Percentiles rank a stretch among this genome's conserved stretches.
Conservation (phyloP, 2,113 vertebrate genomes). For the Saccopteryx bilineata region DNA sequence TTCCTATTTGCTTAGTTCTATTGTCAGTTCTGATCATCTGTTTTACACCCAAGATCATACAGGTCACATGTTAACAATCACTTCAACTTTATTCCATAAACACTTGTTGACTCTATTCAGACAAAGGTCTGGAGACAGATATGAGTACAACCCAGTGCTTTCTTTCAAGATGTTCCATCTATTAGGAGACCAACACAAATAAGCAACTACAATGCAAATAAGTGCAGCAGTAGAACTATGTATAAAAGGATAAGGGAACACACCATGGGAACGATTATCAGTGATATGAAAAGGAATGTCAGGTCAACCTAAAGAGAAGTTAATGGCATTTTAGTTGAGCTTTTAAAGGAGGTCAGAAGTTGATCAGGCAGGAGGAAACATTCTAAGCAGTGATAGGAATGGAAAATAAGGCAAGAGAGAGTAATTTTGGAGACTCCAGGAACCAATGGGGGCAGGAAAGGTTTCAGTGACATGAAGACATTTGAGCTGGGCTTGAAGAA, state of each 20-base stretch:
- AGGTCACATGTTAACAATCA: not conserved
- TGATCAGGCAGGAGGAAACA: not conserved
- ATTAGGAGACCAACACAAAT: not conserved
- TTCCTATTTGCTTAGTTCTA: not conserved
- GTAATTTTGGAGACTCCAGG: not conserved
- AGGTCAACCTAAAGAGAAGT: constrained; percentile 9
- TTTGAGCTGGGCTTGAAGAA: not conserved
- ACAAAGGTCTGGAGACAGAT: not conserved
- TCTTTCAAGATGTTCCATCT: not conserved
- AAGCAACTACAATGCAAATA: not conserved
- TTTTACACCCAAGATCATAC: not conserved
- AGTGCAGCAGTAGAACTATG: not conserved
- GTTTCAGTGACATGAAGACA: not conserved
- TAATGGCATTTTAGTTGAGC: constrained; percentile 14
- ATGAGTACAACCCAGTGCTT: not conserved
- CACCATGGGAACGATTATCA: not conserved
- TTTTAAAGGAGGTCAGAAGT: constrained; percentile 17
- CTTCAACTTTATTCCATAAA: not conserved
- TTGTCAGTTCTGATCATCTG: not conserved
- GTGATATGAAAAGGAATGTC: not conserved
- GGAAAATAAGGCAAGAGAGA: not conserved
- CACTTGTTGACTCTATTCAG: not conserved
- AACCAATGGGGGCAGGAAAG: not conserved
- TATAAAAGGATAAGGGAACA: not conserved
- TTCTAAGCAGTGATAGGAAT: not conserved